Conservation (phyloP, 2,888 invertebrate genomes). For the Euphydryas editha region DNA sequence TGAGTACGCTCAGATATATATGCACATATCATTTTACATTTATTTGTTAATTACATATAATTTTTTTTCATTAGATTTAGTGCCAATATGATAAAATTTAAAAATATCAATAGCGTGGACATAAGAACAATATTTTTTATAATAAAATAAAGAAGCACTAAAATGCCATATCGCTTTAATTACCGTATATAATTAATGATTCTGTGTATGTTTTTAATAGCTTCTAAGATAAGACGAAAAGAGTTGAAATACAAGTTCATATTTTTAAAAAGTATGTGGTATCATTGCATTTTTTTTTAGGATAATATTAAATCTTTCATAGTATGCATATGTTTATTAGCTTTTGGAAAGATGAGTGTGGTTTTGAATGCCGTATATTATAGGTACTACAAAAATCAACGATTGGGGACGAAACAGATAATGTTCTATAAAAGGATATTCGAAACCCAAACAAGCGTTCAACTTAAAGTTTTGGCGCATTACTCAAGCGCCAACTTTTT, state of each 20-base stretch:
- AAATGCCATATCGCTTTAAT: too few species aligned
- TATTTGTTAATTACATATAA: not conserved
- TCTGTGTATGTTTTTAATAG: too few species aligned
- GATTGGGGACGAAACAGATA: slow-evolving; percentile 47
- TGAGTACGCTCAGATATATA: not conserved
- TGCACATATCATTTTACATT: not conserved
- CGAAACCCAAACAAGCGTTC: slow-evolving; percentile 56
- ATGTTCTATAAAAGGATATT: slow-evolving; percentile 48
- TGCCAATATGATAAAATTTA: too few species aligned
- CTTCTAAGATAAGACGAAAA: not conserved
- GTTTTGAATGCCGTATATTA: not conserved
- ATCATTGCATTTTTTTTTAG: too few species aligned
- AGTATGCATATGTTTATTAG: too few species aligned
- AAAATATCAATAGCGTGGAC: too few species aligned
- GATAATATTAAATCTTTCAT: not conserved
- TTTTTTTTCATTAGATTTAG: not conserved
- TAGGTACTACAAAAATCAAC: not conserved
- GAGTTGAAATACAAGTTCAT: not conserved
- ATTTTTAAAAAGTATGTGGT: too few species aligned
- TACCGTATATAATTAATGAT: too few species aligned
- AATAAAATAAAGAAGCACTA: not conserved
- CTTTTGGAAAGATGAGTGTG: not conserved
- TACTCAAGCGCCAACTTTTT: slow-evolving; percentile 55
- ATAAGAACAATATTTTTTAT: not conserved
- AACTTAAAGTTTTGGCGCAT: slow-evolving; percentile 59